phyloP scores from a whole-genome alignment of 2,113 vertebrate species.

The Perca flavescens region DNA sequence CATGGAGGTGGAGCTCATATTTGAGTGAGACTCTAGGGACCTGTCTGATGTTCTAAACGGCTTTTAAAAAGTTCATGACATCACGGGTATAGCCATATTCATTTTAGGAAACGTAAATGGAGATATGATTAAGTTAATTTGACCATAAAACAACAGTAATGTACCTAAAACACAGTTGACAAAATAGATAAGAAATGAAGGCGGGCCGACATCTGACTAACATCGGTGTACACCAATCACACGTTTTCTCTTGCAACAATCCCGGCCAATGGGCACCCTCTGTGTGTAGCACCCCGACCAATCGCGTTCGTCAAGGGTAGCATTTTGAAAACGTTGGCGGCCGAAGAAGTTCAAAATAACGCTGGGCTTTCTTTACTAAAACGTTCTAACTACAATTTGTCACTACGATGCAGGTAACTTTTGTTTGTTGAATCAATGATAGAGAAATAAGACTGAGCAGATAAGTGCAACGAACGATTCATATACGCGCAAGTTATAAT shows the following conservation, averaged over 20 bases:
- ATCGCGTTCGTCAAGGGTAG: conserved; percentile 2
- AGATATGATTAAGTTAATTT: background rate
- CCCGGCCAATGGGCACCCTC: conserved; percentile 53
- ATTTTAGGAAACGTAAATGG: background rate
- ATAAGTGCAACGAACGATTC: too few relatives aligned
- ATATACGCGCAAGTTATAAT: too few relatives aligned
- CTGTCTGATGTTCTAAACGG: background rate
- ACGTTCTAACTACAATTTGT: background rate
- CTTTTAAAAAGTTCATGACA: background rate
- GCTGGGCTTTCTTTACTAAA: background rate
- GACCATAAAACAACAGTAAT: background rate
- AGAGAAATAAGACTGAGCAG: background rate
- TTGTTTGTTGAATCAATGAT: background rate
- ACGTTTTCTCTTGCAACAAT: accelerated
- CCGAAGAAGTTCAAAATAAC: background rate
- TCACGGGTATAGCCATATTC: background rate
- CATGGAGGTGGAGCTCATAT: background rate
- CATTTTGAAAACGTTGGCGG: conserved; percentile 79
- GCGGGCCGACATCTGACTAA: background rate
- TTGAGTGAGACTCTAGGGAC: background rate
- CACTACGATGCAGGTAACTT: conserved; percentile 70
- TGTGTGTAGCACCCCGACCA: conserved; percentile 1
- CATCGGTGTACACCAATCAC: conserved; percentile 23
- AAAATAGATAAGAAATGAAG: background rate
- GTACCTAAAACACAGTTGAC: background rate